phyloP scores from a whole-genome alignment of 2,888 invertebrate genomes.

The Melolontha melolontha region DNA sequence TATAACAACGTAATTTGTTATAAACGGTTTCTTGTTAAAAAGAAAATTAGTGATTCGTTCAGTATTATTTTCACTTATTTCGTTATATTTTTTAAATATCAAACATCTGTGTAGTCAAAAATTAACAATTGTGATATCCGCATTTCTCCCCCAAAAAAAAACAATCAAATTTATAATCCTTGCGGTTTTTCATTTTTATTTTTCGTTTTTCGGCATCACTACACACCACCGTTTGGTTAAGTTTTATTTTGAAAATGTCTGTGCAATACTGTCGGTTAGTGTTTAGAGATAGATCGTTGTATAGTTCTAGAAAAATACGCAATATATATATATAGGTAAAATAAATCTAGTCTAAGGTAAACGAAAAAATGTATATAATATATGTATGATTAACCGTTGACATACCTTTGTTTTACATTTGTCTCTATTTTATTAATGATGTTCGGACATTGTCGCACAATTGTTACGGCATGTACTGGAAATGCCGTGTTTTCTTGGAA shows the following conservation, averaged over 20 bases:
- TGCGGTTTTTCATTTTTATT: slow-evolving; percentile 50
- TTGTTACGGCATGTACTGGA: slow-evolving; percentile 29
- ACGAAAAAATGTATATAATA: neutral
- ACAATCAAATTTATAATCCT: slow-evolving; percentile 46
- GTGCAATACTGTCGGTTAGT: slow-evolving; percentile 45
- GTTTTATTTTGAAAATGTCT: slow-evolving; percentile 60
- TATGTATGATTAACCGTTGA: slow-evolving; percentile 2
- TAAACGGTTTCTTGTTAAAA: too few relatives aligned
- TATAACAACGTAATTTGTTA: too few relatives aligned
- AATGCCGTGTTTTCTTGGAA: slow-evolving; percentile 17
- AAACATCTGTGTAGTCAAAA: slow-evolving; percentile 3
- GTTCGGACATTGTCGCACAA: slow-evolving; percentile 23
- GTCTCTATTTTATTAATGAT: slow-evolving; percentile 5
- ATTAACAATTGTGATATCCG: slow-evolving; percentile 38
- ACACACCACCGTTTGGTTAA: slow-evolving; percentile 65
- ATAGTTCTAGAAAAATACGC: slow-evolving; percentile 10
- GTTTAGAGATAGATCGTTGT: slow-evolving; percentile 12
- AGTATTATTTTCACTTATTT: slow-evolving; percentile 18
- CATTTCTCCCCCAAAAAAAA: slow-evolving; percentile 38
- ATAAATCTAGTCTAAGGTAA: slow-evolving; percentile 16
- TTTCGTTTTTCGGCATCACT: slow-evolving; percentile 59
- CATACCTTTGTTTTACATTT: slow-evolving; percentile 30
- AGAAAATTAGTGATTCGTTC: too few relatives aligned
- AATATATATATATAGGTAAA: too few relatives aligned
- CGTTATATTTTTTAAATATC: slow-evolving; percentile 29